Percentiles rank a stretch among this genome's conserved stretches.
Conservation (phyloP, 2,797 vertebrate species). For the Myotis myotis region DNA sequence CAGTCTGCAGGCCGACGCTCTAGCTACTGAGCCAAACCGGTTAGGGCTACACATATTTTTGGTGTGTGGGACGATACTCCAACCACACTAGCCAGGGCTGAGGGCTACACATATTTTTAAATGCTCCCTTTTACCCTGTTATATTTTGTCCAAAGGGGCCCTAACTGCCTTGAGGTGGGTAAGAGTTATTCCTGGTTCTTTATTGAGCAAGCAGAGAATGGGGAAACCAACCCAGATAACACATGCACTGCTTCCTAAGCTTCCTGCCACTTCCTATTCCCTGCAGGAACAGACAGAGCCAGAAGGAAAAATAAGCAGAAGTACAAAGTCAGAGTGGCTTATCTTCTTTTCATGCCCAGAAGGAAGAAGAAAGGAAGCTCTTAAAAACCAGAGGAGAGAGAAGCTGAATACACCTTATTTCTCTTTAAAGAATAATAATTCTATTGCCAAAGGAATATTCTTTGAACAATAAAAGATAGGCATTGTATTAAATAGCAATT, state of each 20-base stretch:
- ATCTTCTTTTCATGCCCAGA: constrained; percentile 54
- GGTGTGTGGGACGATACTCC: no score
- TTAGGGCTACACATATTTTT: not conserved
- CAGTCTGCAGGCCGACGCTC: no score
- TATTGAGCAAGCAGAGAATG: not conserved
- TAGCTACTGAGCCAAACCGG: no score
- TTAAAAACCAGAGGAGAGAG: constrained; percentile 15
- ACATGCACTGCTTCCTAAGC: constrained; percentile 39
- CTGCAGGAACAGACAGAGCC: constrained; percentile 17
- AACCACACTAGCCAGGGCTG: no score
- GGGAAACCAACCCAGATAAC: not conserved
- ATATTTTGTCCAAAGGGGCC: not conserved
- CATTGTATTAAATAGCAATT: constrained; percentile 70
- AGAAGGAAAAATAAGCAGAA: constrained; percentile 29
- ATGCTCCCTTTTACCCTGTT: not conserved
- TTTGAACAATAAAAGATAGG: constrained; percentile 74
- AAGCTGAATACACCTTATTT: constrained; percentile 29
- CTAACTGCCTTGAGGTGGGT: not conserved
- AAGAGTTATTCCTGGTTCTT: not conserved
- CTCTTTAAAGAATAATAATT: constrained; percentile 58
- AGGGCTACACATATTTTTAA: not conserved
- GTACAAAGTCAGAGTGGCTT: constrained; percentile 49
- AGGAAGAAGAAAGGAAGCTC: constrained; percentile 23
- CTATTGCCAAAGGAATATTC: constrained; percentile 71
- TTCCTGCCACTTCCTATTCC: constrained; percentile 45